Evolutionary conservation across 2,888 invertebrate genomes (phyloP).

Genomic region (Apomyelois bistriatella): DNA sequence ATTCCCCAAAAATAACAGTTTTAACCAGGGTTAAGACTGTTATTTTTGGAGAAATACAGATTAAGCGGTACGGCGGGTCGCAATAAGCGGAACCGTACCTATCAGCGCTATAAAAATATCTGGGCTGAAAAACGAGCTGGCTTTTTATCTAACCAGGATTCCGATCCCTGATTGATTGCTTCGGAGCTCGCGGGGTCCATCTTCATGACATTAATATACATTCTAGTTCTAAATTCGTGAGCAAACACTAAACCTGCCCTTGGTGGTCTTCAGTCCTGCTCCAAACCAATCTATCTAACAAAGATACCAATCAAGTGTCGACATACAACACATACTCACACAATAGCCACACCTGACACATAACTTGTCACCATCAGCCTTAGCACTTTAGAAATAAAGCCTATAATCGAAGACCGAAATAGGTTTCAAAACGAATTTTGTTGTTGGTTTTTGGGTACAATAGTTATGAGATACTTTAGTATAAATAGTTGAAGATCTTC

Average conservation of each 20-base stretch:
- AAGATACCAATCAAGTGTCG: slow-evolving; percentile 2
- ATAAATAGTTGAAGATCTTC: slow-evolving; percentile 51
- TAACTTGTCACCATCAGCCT: neutral
- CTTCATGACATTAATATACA: no score
- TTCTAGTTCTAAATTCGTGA: neutral
- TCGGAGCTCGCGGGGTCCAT: no score
- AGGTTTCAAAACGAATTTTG: slow-evolving; percentile 11
- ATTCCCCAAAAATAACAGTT: no score
- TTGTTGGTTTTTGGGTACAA: slow-evolving; percentile 23
- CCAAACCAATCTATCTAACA: neutral
- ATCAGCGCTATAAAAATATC: no score
- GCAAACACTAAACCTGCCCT: neutral
- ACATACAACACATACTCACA: neutral
- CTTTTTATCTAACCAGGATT: no score
- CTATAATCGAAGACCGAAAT: slow-evolving; percentile 9
- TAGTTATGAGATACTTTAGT: slow-evolving; percentile 39
- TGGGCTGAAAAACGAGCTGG: no score
- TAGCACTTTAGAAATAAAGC: slow-evolving; percentile 15
- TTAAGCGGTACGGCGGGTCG: no score
- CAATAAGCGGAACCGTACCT: no score
- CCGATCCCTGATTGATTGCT: no score
- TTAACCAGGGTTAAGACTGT: no score
- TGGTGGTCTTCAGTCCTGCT: neutral
- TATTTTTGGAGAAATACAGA: no score
- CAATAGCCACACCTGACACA: neutral